Evolutionary conservation across 2,113 vertebrate species (phyloP).

Genomic region (Camelus bactrianus): DNA sequence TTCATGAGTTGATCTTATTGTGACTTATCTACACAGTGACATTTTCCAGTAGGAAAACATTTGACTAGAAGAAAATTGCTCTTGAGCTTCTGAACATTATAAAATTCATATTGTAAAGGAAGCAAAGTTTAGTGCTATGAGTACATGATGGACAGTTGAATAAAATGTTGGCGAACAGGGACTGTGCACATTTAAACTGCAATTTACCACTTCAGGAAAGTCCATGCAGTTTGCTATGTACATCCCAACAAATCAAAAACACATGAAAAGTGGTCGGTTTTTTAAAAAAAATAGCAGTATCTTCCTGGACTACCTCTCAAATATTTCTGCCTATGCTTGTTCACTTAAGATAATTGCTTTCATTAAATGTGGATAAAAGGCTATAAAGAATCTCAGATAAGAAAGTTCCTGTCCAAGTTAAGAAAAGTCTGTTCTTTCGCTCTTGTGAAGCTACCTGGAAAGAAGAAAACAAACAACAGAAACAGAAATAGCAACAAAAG

Average conservation of each 20-base stretch:
- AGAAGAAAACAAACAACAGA: constrained; percentile 48
- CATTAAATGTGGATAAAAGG: constrained; percentile 57
- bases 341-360: constrained; percentile 78
- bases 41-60: constrained; percentile 88
- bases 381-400: constrained; percentile 73
- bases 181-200: constrained; percentile 66
- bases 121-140: constrained; percentile 79
- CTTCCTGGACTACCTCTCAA: constrained; percentile 35
- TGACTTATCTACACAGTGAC: constrained; percentile 87
- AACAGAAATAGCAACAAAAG: neutral
- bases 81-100: constrained; percentile 74
- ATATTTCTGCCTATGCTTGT: constrained; percentile 61
- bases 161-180: constrained; percentile 78
- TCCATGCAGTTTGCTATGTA: constrained; percentile 61
- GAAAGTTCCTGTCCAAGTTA: constrained; percentile 68
- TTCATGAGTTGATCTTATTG: constrained; percentile 88
- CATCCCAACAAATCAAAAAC: constrained; percentile 68
- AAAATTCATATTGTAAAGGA: constrained; percentile 81
- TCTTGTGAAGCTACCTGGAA: constrained; percentile 70
- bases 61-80: constrained; percentile 86
- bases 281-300: constrained; percentile 58
- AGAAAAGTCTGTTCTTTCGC: constrained; percentile 20
- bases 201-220: constrained; percentile 79
- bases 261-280: constrained; percentile 29
- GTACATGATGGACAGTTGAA: constrained; percentile 82